Percentiles rank a stretch among this genome's conserved stretches.
These are phyloP conservation scores for Mactra quadrangularis DNA, from an alignment of 1,140 invertebrate species.

Conservation along the genomic window DNA sequence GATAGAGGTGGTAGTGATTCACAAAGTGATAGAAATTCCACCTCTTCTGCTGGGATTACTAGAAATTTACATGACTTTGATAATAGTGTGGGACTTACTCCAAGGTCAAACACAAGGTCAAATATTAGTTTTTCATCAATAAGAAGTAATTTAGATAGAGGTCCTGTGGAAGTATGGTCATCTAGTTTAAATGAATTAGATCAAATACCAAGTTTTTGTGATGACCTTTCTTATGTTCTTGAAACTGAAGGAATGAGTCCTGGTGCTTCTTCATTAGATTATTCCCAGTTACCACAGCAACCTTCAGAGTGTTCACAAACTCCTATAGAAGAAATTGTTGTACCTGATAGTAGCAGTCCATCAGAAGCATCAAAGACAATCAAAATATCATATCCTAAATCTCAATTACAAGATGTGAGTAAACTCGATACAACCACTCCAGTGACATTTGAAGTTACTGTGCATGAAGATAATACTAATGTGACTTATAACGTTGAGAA, in stretches of 20 bases:
- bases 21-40: constrained; percentile 43
- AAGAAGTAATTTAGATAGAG: constrained; percentile 56
- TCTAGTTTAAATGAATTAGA: constrained; percentile 52
- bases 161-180: constrained; percentile 69
- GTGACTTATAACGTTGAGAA: constrained; percentile 77
- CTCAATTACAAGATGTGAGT: constrained; percentile 39
- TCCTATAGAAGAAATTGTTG: neutral
- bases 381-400: constrained; percentile 46
- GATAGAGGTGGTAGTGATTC: constrained; percentile 64
- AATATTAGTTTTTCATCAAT: constrained; percentile 49
- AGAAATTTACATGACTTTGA: constrained; percentile 24
- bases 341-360: constrained; percentile 51
- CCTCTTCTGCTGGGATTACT: constrained; percentile 56
- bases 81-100: constrained; percentile 27
- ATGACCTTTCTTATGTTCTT: constrained; percentile 65
- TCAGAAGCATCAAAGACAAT: constrained; percentile 8
- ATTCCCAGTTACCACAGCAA: constrained; percentile 5
- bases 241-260: constrained; percentile 69
- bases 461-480: constrained; percentile 75
- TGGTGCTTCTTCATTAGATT: constrained; percentile 35
- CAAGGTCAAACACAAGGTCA: constrained; percentile 41
- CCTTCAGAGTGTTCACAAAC: constrained; percentile 31
- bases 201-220: constrained; percentile 51
- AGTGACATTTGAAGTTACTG: constrained; percentile 73
- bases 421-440: constrained; percentile 39